Evolutionary conservation across 1,140 invertebrate species (phyloP).

Genomic region (Drosophila orosa): DNA sequence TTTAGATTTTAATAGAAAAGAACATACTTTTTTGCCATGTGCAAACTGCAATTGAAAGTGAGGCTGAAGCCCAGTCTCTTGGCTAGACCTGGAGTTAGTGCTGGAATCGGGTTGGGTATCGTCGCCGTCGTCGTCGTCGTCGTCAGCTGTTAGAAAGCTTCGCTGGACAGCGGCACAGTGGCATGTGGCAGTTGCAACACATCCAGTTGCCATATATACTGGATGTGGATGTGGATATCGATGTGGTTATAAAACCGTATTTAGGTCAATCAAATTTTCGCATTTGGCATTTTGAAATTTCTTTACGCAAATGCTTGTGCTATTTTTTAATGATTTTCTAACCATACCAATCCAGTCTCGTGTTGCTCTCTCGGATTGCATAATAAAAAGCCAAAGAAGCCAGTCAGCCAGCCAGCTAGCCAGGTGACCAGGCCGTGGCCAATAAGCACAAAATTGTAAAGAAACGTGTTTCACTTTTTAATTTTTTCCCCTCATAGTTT

Average conservation of each 20-base stretch:
- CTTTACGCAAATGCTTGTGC: slow-evolving; percentile 78
- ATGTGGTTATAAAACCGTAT: slow-evolving; percentile 73
- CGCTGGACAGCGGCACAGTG: slow-evolving; percentile 36
- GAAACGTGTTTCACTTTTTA: slow-evolving; percentile 69
- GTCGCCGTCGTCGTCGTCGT: slow-evolving; percentile 39
- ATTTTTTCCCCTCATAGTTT: slow-evolving; percentile 8
- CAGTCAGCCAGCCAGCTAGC: slow-evolving; percentile 31
- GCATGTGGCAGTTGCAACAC: slow-evolving; percentile 64
- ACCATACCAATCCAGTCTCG: slow-evolving; percentile 37
- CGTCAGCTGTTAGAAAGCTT: slow-evolving; percentile 77
- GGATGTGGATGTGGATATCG: slow-evolving; percentile 47
- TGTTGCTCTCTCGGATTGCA: slow-evolving; percentile 55
- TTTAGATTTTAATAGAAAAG: background rate
- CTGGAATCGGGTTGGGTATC: slow-evolving; percentile 41
- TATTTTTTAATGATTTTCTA: slow-evolving; percentile 80
- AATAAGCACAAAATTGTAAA: slow-evolving; percentile 75
- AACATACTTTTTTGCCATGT: background rate
- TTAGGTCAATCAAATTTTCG: slow-evolving; percentile 78
- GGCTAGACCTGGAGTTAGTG: slow-evolving; percentile 25
- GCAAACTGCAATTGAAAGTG: slow-evolving; percentile 66
- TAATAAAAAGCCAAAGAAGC: slow-evolving; percentile 76
- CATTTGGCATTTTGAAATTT: slow-evolving; percentile 71
- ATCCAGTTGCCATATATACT: slow-evolving; percentile 69
- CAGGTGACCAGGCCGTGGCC: slow-evolving; percentile 65
- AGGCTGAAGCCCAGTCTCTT: slow-evolving; percentile 38